These are phyloP conservation scores for crab-eating macaque (Macaca fascicularis) DNA, from an alignment of 2,113 vertebrate genomes.

Conservation along the genomic window T2T-MFA8v1.1 NC_088381.1:16403501-16404000, in stretches of 20 bases:
- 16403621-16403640: neutral
- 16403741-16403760: neutral
- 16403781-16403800: neutral
- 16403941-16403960: slow-evolving; percentile 40
- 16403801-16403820: neutral
- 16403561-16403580: slow-evolving; percentile 37
- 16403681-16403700: neutral
- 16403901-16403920: neutral
- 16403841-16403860: neutral
- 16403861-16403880: neutral
- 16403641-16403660: neutral
- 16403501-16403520: neutral
- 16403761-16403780: neutral
- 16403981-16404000: neutral
- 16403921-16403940: neutral
- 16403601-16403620: neutral
- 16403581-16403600: slow-evolving; percentile 41
- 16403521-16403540: neutral
- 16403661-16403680: neutral
- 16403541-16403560: neutral
- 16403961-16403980: slow-evolving; percentile 33
- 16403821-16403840: neutral
- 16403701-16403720: neutral
- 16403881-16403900: neutral
- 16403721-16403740: neutral